A percentile compares a stretch with the other conserved stretches of the same genome.
These are phyloP conservation scores for Diachasma alloeum DNA, from an alignment of 1,140 invertebrate genomes.

Conservation along the genomic window DNA sequence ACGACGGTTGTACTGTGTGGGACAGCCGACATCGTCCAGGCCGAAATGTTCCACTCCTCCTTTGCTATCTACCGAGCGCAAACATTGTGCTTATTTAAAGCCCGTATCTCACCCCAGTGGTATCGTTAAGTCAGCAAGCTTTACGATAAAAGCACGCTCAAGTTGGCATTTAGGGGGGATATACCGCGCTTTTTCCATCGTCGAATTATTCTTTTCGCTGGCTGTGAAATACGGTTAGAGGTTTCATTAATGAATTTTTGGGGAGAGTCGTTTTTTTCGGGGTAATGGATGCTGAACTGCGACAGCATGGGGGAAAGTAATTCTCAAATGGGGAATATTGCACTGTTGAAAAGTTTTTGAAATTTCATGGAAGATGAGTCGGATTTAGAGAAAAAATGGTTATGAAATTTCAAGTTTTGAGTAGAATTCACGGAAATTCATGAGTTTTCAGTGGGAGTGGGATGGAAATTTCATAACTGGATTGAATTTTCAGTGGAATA, in stretches of 20 bases:
- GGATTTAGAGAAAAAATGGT: too few relatives aligned
- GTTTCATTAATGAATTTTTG: background rate
- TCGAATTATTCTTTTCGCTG: slow-evolving; percentile 5
- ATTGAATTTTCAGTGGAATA: too few relatives aligned
- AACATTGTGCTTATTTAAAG: slow-evolving; percentile 51
- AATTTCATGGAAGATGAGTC: too few relatives aligned
- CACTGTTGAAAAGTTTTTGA: too few relatives aligned
- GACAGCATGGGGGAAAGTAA: background rate
- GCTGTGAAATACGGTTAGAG: background rate
- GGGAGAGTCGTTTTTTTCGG: background rate
- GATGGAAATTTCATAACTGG: too few relatives aligned
- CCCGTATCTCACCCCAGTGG: slow-evolving; percentile 31
- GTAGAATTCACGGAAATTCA: too few relatives aligned
- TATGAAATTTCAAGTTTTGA: too few relatives aligned
- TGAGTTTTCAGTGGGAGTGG: too few relatives aligned
- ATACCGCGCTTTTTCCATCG: background rate
- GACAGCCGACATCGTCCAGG: slow-evolving; percentile 4
- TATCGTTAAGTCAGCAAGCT: slow-evolving; percentile 41
- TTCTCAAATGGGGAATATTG: too few relatives aligned
- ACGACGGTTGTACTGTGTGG: background rate
- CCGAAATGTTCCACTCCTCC: slow-evolving; percentile 9
- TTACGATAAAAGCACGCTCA: slow-evolving; percentile 44
- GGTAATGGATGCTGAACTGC: background rate
- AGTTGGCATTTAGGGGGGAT: slow-evolving; percentile 10
- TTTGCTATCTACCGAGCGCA: slow-evolving; percentile 40